A percentile compares a stretch with the other conserved stretches of the same genome.
These are phyloP conservation scores for Pocota personata DNA, from an alignment of 2,888 invertebrate species.

Conservation along the genomic window DNA sequence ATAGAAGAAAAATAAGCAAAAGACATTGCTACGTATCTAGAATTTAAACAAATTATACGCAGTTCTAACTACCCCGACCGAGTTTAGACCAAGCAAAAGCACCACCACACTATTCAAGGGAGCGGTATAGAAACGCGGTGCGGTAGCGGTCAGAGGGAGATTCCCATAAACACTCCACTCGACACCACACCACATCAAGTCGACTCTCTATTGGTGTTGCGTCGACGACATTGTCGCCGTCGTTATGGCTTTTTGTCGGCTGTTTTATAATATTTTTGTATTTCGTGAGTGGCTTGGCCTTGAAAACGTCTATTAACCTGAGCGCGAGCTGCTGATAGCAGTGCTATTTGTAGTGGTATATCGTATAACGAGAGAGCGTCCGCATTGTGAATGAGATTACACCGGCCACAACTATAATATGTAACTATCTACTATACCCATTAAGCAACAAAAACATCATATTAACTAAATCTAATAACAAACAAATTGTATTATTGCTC, in stretches of 20 bases:
- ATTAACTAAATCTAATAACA: constrained; percentile 48
- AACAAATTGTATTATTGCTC: constrained; percentile 28
- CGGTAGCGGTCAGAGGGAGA: constrained; percentile 17
- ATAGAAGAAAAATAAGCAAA: background rate
- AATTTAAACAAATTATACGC: constrained; percentile 28
- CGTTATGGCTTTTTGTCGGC: constrained; percentile 14
- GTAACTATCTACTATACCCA: background rate
- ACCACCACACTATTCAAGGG: background rate
- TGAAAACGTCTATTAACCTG: constrained; percentile 67
- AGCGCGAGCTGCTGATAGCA: constrained; percentile 29
- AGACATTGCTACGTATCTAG: constrained; percentile 27
- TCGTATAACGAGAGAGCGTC: background rate
- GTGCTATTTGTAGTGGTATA: background rate
- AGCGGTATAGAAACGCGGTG: background rate
- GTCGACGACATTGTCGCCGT: background rate
- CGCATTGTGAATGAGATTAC: constrained; percentile 36
- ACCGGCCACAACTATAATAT: background rate
- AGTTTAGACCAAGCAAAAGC: constrained; percentile 10
- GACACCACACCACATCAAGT: background rate
- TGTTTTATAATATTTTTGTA: constrained; percentile 16
- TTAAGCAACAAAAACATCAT: background rate
- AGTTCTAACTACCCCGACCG: constrained; percentile 38
- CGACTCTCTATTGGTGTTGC: too few relatives aligned
- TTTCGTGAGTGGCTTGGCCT: constrained; percentile 56
- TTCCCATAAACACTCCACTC: background rate